These are phyloP conservation scores for Pseudonaja textilis DNA, from an alignment of 2,113 vertebrate species.

Conservation along the genomic window DNA sequence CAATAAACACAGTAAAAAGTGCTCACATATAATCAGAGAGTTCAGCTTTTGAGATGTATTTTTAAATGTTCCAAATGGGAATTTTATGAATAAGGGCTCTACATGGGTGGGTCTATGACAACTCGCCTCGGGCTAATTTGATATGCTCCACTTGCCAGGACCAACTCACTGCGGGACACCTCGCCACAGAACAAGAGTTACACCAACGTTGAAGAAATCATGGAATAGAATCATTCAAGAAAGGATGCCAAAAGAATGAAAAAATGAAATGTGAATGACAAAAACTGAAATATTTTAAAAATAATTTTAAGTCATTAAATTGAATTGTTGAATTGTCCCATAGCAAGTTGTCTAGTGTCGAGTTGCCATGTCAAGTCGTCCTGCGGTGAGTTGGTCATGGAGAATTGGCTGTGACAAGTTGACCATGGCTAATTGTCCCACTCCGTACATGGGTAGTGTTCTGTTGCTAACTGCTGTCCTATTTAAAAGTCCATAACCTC, in stretches of 20 bases:
- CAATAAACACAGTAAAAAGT: not conserved
- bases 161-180: not conserved
- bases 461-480: not conserved
- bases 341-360: not conserved
- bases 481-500: not conserved
- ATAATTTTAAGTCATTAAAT: not conserved
- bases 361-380: not conserved
- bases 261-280: not conserved
- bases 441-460: not conserved
- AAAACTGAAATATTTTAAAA: not conserved
- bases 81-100: not conserved
- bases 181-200: not conserved
- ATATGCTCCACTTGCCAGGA: accelerated
- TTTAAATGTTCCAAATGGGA: not conserved
- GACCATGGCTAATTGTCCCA: not conserved
- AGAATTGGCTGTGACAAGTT: not conserved
- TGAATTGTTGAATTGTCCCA: not conserved
- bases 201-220: not conserved
- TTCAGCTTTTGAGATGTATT: not conserved
- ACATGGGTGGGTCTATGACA: not conserved
- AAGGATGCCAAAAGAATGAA: not conserved
- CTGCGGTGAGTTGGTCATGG: not conserved
- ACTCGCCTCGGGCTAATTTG: not conserved
- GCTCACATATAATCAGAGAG: not conserved
- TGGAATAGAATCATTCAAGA: not conserved